Percentiles rank a stretch among this genome's conserved stretches.
Conservation (phyloP, 2,113 vertebrate species). For the Lepidothrix coronata region DNA sequence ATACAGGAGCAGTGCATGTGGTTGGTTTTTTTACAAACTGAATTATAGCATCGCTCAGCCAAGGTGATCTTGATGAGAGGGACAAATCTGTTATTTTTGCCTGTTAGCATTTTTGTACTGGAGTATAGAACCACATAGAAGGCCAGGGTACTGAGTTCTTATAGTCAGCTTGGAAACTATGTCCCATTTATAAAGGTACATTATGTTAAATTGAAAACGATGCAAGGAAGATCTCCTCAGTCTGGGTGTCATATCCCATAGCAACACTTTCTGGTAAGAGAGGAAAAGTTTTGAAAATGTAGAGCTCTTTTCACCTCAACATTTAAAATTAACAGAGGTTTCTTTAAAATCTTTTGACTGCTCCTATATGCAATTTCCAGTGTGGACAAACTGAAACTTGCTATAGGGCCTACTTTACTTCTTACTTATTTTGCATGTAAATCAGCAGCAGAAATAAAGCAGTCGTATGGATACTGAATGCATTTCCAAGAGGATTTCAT, state of each 20-base stretch:
- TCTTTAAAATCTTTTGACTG: slow-evolving; percentile 5
- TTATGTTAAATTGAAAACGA: not conserved
- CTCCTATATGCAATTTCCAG: slow-evolving; percentile 39
- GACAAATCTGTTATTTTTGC: not conserved
- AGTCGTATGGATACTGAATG: slow-evolving; percentile 25
- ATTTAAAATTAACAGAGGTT: not conserved
- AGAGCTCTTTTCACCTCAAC: not conserved
- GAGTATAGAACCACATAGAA: not conserved
- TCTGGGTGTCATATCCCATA: not conserved
- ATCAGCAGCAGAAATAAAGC: slow-evolving; percentile 1
- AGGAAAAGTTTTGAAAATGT: not conserved
- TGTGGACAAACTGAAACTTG: slow-evolving; percentile 41
- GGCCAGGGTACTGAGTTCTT: not conserved
- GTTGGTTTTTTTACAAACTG: not conserved
- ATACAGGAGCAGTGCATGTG: slow-evolving; percentile 38
- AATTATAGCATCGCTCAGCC: not conserved
- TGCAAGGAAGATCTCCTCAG: not conserved
- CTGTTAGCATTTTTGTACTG: not conserved
- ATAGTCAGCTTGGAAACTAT: not conserved
- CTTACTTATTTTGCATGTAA: not conserved
- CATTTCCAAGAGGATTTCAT: slow-evolving; percentile 44
- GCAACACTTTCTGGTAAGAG: not conserved
- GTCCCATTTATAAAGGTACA: not conserved
- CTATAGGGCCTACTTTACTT: not conserved
- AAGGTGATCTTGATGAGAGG: not conserved